A percentile compares a stretch with the other conserved stretches of the same genome.
Evolutionary conservation across 2,797 vertebrate species (phyloP).

Genomic region (Galago senegalensis): DNA sequence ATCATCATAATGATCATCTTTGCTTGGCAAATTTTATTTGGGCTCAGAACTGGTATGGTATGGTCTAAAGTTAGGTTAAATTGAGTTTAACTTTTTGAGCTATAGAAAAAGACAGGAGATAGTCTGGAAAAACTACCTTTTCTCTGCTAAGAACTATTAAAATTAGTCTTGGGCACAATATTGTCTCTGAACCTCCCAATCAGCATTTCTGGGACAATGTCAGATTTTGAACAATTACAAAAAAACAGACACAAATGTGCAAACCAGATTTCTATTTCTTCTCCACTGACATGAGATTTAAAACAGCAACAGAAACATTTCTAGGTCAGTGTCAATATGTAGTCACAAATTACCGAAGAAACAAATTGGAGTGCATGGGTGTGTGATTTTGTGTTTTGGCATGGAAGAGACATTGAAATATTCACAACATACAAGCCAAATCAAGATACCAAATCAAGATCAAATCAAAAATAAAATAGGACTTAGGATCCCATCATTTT

Average conservation of each 20-base stretch:
- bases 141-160: conserved; percentile 62
- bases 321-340: conserved; percentile 63
- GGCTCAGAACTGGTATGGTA: conserved; percentile 7
- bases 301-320: conserved; percentile 76
- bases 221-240: conserved; percentile 73
- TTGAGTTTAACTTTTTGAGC: conserved; percentile 75
- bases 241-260: conserved; percentile 71
- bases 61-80: conserved; percentile 38
- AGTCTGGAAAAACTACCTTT: conserved; percentile 64
- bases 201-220: conserved; percentile 81
- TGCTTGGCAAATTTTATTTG: conserved; percentile 34
- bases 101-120: conserved; percentile 71
- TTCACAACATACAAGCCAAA: conserved; percentile 68
- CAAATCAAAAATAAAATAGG: conserved; percentile 78
- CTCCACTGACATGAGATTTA: conserved; percentile 74
- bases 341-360: conserved; percentile 77
- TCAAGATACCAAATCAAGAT: no score
- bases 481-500: conserved; percentile 74
- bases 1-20: not conserved
- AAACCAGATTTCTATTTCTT: conserved; percentile 79
- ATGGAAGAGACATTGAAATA: conserved; percentile 31
- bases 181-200: conserved; percentile 63
- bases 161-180: conserved; percentile 70
- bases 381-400: conserved; percentile 60
- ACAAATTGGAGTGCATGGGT: conserved; percentile 63